phyloP scores from a whole-genome alignment of 2,797 vertebrate genomes.

The Bradypus variegatus region DNA sequence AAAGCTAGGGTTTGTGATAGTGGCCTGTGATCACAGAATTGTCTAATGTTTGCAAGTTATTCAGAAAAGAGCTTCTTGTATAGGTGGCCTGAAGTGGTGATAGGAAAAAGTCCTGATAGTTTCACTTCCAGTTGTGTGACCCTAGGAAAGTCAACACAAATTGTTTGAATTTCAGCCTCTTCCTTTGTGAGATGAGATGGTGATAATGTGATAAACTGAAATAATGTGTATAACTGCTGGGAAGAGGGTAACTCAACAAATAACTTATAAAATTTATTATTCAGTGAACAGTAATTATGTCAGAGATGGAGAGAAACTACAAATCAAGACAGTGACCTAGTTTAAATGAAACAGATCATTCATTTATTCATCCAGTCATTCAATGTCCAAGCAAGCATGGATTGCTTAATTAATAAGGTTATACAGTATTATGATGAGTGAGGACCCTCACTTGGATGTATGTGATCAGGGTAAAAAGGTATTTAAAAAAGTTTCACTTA shows the following conservation, averaged over 20 bases:
- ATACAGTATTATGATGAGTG: neutral
- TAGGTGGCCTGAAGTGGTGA: neutral
- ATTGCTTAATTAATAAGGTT: neutral
- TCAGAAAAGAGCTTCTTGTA: neutral
- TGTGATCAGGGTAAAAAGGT: neutral
- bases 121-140: neutral
- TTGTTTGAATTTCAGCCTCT: neutral
- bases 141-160: neutral
- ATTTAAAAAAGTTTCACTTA: neutral
- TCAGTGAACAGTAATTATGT: neutral
- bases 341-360: neutral
- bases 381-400: neutral
- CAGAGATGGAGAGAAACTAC: neutral
- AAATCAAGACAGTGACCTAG: neutral
- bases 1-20: neutral
- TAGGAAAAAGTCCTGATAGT: neutral
- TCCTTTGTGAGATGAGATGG: neutral
- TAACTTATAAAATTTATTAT: neutral
- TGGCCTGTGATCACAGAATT: neutral
- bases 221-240: neutral
- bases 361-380: neutral
- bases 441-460: neutral
- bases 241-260: neutral
- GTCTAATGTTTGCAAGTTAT: neutral
- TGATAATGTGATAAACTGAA: neutral